phyloP scores from a whole-genome alignment of 2,888 invertebrate genomes.

The Apomyelois bistriatella region DNA sequence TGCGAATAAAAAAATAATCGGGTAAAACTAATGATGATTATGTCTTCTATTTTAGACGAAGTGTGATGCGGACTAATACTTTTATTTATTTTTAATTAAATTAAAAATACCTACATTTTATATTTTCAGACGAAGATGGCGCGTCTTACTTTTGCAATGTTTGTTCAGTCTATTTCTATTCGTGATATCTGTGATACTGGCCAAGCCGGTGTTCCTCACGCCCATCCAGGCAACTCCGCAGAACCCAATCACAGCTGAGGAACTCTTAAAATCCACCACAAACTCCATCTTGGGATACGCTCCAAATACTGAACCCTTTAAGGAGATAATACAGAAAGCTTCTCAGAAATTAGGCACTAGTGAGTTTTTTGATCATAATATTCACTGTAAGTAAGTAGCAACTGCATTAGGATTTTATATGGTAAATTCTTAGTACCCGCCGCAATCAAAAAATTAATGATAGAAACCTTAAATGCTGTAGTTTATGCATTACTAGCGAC shows the following conservation, averaged over 20 bases:
- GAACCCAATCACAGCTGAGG: conserved; percentile 33
- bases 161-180: conserved; percentile 41
- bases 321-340: conserved; percentile 41
- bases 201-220: conserved; percentile 60
- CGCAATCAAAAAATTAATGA: too few species aligned
- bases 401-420: too few species aligned
- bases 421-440: too few species aligned
- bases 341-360: conserved; percentile 35
- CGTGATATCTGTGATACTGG: conserved; percentile 39
- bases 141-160: conserved; percentile 38
- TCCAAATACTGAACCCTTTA: conserved; percentile 37
- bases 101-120: too few species aligned
- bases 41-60: too few species aligned
- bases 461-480: too few species aligned
- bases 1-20: too few species aligned
- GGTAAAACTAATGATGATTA: too few species aligned
- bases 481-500: too few species aligned
- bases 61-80: too few species aligned
- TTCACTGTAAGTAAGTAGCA: too few species aligned
- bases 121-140: conserved; percentile 58
- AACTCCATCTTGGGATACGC: conserved; percentile 51
- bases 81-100: too few species aligned
- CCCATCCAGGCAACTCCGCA: conserved; percentile 48
- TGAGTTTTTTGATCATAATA: conserved; percentile 1
- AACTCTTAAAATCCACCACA: conserved; percentile 35